These are phyloP conservation scores for Buceros bicornis DNA, from an alignment of 2,797 vertebrate genomes.

Conservation along the genomic window DNA sequence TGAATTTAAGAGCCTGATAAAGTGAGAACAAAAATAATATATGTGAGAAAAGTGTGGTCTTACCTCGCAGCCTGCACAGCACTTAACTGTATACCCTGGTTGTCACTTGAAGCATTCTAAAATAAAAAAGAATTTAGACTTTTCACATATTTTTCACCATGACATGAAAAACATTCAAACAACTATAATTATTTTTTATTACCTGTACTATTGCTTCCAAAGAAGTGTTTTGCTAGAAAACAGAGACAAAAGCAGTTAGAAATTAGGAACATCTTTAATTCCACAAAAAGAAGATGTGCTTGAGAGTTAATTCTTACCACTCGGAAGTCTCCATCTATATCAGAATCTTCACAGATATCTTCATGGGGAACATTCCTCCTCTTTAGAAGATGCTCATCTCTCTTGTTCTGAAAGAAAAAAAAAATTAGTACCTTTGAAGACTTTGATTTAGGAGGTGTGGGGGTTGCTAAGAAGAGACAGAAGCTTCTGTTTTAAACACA, in stretches of 20 bases:
- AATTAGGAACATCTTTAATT: neutral
- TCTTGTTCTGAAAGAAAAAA: conserved; percentile 88
- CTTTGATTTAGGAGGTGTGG: fast-evolving
- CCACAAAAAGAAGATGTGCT: neutral
- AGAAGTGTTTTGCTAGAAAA: conserved; percentile 95
- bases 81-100: conserved; percentile 97
- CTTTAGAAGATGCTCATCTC: conserved; percentile 98
- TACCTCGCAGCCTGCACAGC: conserved; percentile 98
- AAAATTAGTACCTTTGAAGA: neutral
- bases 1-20: neutral
- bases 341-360: conserved; percentile 96
- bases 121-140: conserved; percentile 57
- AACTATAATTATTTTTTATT: conserved; percentile 77
- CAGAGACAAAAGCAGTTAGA: conserved; percentile 39
- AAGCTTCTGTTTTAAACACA: neutral
- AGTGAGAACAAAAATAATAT: neutral
- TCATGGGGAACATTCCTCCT: conserved; percentile 97
- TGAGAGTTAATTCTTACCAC: conserved; percentile 83
- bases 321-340: conserved; percentile 95
- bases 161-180: neutral
- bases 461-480: neutral
- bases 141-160: neutral
- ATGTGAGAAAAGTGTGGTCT: neutral
- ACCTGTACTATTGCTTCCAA: conserved; percentile 99
- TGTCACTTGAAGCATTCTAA: conserved; percentile 98